Base-by-base conservation (phyloP, 2,113 vertebrate genomes). In the Malurus melanocephalus region DNA sequence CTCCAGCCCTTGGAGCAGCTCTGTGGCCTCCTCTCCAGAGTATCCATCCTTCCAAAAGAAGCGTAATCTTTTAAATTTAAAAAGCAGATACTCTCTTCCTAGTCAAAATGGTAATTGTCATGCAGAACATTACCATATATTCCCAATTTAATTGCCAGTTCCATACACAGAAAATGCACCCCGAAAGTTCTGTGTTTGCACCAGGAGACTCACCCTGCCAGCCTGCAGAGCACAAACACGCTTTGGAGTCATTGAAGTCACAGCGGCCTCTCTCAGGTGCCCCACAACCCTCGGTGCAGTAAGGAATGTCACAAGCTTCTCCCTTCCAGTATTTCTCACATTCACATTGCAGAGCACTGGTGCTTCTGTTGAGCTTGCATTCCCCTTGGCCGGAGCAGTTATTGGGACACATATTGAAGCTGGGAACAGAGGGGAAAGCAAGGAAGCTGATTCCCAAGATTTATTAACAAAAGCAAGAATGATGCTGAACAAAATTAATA, bases 361-460 rank as follows among this genome's bases (percentile, higher is more conserved):
- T 97, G 92, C 94, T 93, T 81, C 97, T 97, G 24, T 65, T 96
- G 71, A 94, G 90, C 11, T 56, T 97, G 91, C 99, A 99, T 84
- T 98, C 97, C 35, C 99, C 99, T 4, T 80, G 97, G 71, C 97
- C 98, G 0, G 99, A 99, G 96, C 99, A 99, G 96, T 99, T 98
- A 92, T 99, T 99, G 67, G 98, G 98, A 90, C 99, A 99, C 55
- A 98, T 94, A 45, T 99, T 98, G 94, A 99, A 97, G 91, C 99
- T 99, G 95, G 9, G 13, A 89, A 77, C 62, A 80, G 4, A 56
- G 38, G 33, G 48, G 27, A 87, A 66, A 77, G 23, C 49, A 90
- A 45, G 51, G 18, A 56, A 60, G n/a, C 10, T 45, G 14, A 61
- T 6, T 67, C 32, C 33, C 28, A 21, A 43, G 22, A 33, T 16